Conservation (phyloP, 2,888 invertebrate genomes). For the Coecobrya sp. region DNA sequence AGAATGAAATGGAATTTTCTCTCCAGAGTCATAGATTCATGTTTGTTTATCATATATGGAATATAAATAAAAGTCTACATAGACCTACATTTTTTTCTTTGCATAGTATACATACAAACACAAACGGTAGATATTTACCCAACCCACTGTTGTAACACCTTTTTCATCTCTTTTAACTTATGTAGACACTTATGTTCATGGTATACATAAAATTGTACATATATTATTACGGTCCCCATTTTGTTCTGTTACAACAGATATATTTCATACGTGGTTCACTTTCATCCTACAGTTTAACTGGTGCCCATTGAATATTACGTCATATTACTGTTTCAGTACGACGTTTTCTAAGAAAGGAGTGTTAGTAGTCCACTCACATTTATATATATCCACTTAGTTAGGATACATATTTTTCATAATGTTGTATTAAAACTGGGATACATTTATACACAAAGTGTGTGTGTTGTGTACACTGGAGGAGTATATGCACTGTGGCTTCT, state of each 20-base stretch:
- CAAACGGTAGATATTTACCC: neutral
- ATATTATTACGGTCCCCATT: neutral
- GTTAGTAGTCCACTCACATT: neutral
- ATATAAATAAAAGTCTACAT: constrained; percentile 23
- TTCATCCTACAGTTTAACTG: constrained; percentile 23
- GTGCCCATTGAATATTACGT: constrained; percentile 55
- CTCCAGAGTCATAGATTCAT: constrained; percentile 70
- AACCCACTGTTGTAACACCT: constrained; percentile 38
- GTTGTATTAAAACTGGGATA: neutral
- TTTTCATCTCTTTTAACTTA: constrained; percentile 62
- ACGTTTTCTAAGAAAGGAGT: neutral
- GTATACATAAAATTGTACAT: constrained; percentile 19
- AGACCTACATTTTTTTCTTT: neutral
- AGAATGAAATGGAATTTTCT: constrained; percentile 71
- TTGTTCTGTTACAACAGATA: neutral
- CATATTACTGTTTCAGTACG: neutral
- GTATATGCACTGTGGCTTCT: neutral
- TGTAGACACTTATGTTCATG: constrained; percentile 46
- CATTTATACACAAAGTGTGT: neutral
- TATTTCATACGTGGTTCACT: constrained; percentile 57
- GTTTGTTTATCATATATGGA: constrained; percentile 53
- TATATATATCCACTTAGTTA: neutral
- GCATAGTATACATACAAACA: neutral
- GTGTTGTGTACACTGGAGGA: neutral
- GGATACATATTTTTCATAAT: constrained; percentile 10